phyloP scores from a whole-genome alignment of 64 coral and sea anemone species.

The Porites lutea region DNA sequence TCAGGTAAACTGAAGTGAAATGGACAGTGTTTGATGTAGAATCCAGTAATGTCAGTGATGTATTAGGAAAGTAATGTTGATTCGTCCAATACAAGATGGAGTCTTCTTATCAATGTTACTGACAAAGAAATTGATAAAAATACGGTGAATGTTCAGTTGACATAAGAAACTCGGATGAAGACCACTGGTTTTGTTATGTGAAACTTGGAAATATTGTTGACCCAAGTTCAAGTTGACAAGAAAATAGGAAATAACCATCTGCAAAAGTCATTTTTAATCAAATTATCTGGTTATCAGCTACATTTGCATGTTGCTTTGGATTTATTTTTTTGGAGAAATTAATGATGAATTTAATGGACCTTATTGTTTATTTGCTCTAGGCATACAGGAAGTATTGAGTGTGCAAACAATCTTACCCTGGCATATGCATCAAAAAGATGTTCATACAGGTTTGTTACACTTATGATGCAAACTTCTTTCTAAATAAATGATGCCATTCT shows the following conservation, averaged over 20 bases:
- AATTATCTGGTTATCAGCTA: background rate
- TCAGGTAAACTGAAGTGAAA: conserved; percentile 21
- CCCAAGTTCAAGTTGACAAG: too few species aligned
- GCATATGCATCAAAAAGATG: background rate
- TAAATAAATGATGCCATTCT: too few species aligned
- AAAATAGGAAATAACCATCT: too few species aligned
- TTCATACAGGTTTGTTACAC: conserved; percentile 4
- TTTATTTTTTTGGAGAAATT: background rate
- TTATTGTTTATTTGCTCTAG: background rate
- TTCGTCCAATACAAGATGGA: background rate
- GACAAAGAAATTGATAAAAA: too few species aligned
- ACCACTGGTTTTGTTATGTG: too few species aligned
- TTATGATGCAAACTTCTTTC: too few species aligned
- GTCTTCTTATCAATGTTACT: too few species aligned
- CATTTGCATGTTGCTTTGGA: background rate
- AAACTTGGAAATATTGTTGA: too few species aligned
- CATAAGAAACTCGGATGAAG: too few species aligned
- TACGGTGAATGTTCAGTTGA: too few species aligned
- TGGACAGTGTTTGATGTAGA: background rate
- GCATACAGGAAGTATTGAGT: background rate
- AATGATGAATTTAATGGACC: background rate
- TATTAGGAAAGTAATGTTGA: background rate
- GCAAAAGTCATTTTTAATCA: too few species aligned
- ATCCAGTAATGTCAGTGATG: conserved; percentile 5
- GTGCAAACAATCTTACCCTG: background rate